Evolutionary conservation across 1,140 invertebrate species (phyloP).

Genomic region (Drosophila orosa): DNA sequence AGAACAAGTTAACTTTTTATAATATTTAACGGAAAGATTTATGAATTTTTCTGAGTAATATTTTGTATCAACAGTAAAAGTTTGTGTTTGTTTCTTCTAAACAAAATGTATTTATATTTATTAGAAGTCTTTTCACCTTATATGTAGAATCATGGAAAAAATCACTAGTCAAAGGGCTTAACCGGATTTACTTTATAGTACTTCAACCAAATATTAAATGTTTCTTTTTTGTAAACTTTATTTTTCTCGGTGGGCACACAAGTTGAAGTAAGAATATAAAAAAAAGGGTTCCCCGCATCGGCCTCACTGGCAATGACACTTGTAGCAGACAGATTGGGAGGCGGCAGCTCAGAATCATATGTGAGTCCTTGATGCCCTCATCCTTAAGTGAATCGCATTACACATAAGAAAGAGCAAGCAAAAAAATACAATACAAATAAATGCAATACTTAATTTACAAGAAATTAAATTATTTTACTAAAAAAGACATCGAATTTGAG

Average conservation of each 20-base stretch:
- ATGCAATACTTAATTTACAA: background rate
- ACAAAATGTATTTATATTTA: background rate
- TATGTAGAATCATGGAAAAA: too few relatives aligned
- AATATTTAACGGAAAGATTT: background rate
- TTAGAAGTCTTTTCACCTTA: background rate
- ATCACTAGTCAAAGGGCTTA: background rate
- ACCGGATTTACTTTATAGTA: background rate
- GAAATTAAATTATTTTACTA: background rate
- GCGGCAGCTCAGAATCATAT: background rate
- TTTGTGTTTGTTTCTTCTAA: background rate
- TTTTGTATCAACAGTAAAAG: background rate
- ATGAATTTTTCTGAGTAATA: background rate
- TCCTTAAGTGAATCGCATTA: background rate
- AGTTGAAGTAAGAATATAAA: constrained; percentile 2
- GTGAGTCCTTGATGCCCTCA: constrained; percentile 6
- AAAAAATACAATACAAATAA: background rate
- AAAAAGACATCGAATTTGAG: background rate
- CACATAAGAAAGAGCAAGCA: background rate
- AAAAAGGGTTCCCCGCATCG: constrained; percentile 39
- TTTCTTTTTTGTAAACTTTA: background rate
- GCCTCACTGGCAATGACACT: constrained; percentile 58
- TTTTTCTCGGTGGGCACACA: background rate
- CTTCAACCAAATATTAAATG: background rate
- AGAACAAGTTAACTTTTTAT: background rate
- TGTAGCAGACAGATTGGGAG: constrained; percentile 30